A percentile compares a stretch with the other conserved stretches of the same genome.
These are phyloP conservation scores for Misgurnus anguillicaudatus DNA, from an alignment of 2,113 vertebrate genomes.

Conservation along the genomic window DNA sequence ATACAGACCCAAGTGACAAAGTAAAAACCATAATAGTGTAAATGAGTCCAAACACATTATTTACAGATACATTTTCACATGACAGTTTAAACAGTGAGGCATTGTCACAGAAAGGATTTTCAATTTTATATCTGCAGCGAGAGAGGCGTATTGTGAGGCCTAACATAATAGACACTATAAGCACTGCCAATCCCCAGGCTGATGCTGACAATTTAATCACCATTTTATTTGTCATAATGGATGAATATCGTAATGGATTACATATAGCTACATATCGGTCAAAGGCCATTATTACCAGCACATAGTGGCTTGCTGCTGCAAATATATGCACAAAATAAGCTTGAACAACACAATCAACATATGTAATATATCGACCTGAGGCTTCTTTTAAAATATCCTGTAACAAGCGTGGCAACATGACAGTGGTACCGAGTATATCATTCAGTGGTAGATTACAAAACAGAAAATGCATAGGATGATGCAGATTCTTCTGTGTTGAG, in stretches of 20 bases:
- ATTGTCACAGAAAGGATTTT: constrained; percentile 64
- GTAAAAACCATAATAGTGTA: constrained; percentile 42
- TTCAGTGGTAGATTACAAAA: constrained; percentile 66
- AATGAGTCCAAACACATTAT: constrained; percentile 63
- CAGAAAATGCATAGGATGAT: constrained; percentile 70
- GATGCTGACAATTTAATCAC: constrained; percentile 53
- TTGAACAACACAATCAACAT: constrained; percentile 62
- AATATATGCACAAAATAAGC: constrained; percentile 60
- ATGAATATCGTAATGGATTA: constrained; percentile 57
- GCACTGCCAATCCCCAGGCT: constrained; percentile 34
- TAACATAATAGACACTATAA: constrained; percentile 43
- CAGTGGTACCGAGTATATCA: constrained; percentile 56
- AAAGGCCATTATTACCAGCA: constrained; percentile 70
- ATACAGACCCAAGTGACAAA: constrained; percentile 53
- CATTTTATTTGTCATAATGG: constrained; percentile 61
- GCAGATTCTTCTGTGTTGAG: constrained; percentile 55
- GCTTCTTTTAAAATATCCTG: constrained; percentile 26
- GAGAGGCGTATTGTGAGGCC: constrained; percentile 57
- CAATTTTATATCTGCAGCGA: constrained; percentile 55
- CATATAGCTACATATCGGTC: constrained; percentile 68
- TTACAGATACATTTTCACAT: constrained; percentile 60
- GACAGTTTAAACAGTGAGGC: constrained; percentile 66
- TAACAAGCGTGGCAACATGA: constrained; percentile 56
- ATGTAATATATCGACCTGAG: constrained; percentile 56
- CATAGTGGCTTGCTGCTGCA: constrained; percentile 18